Base-by-base conservation (phyloP, 2,797 vertebrate species). In the Ficedula albicollis region DNA sequence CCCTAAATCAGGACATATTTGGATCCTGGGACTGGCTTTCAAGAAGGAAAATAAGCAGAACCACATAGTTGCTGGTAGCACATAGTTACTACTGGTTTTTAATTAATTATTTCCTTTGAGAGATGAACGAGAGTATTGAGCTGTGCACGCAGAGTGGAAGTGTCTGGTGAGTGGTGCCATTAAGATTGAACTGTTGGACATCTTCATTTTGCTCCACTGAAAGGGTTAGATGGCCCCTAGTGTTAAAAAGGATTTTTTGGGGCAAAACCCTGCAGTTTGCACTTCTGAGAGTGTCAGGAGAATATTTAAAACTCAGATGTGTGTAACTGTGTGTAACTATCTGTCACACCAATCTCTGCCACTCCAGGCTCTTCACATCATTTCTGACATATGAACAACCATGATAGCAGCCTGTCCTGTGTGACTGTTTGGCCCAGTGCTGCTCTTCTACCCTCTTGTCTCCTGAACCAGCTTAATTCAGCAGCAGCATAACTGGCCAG, bases 81-180 rank as follows among this genome's bases (percentile, higher is more conserved):
- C 2, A 0, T 32, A 54, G 81, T 48, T 39, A 15, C 8, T 48
- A 13, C 39, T n/a, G 6, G 15, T 59, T 81, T 64, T 32, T n/a
- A 72, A 77, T 30, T 41, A 27, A 49, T 89, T 34, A 13, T 46
- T 93, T 84, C 10, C 15, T 3, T 77, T 52, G 26, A 26, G 26
- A 77, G 23, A 26, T 1, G 4, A 82, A 19, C 1, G 2, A 49
- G 55, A 51, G 66, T 0, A 0, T 11, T 67, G 56, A 54, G 39
- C 54, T 85, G 41, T 41, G 69, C 39, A 17, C 43, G 22, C 48
- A 23, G 54, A 68, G 51, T 16, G 39, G 43, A 64, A 27, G 41
- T 59, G 38, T 49, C 58, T 59, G 29, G 9, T 64, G 49, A 55
- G n/a, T 29, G 30, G 3, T 77, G 58, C 25, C 67, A 8, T 22